Percentiles rank a stretch among this genome's conserved stretches.
phyloP scores from a whole-genome alignment of 1,140 invertebrate species.

The Brachystomella parvula region DNA sequence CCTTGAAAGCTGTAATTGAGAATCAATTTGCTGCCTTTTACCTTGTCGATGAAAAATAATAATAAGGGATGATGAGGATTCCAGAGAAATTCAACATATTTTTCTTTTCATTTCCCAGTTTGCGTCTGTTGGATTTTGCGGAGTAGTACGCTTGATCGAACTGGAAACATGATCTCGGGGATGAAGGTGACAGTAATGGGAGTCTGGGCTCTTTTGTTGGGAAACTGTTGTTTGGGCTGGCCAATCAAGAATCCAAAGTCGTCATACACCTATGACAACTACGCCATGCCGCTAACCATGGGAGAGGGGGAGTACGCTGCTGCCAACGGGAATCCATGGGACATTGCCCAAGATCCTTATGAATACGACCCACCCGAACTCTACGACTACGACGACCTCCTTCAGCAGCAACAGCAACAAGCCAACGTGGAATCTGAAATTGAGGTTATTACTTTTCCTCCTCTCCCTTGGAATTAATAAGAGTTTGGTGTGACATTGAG shows the following conservation, averaged over 20 bases:
- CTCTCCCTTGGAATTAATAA: not conserved
- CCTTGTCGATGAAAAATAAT: too few relatives aligned
- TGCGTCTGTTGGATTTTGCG: too few relatives aligned
- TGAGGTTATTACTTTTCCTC: not conserved
- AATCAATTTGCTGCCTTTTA: too few relatives aligned
- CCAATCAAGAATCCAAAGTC: not conserved
- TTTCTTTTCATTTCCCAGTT: too few relatives aligned
- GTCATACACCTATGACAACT: conserved; percentile 1
- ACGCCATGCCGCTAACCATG: not conserved
- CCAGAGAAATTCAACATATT: too few relatives aligned
- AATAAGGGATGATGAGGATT: too few relatives aligned
- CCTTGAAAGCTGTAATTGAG: too few relatives aligned
- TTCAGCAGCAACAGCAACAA: not conserved
- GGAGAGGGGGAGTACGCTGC: not conserved
- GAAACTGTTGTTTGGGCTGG: not conserved
- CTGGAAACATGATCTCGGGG: too few relatives aligned
- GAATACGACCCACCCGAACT: not conserved
- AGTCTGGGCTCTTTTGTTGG: not conserved
- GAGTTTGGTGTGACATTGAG: not conserved
- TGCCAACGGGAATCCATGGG: not conserved
- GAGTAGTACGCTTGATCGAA: too few relatives aligned
- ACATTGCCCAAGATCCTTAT: conserved; percentile 1
- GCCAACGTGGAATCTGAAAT: not conserved
- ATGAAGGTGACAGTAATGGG: not conserved
- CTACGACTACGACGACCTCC: not conserved